Percentiles rank a stretch among this genome's conserved stretches.
Conservation (phyloP, 2,888 invertebrate genomes). For the Acanthopleura granulata region DNA sequence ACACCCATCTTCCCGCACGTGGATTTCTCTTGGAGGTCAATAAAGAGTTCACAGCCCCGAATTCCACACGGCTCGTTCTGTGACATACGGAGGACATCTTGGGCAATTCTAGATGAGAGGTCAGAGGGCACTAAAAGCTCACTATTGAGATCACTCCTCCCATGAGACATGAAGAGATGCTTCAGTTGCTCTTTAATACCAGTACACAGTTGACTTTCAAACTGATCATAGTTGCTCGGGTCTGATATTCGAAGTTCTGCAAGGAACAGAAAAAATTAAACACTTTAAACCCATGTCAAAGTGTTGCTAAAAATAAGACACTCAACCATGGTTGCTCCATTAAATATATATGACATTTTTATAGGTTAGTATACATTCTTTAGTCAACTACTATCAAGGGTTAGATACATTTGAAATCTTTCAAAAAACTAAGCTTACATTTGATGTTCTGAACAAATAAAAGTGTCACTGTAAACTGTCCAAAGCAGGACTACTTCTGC, state of each 20-base stretch:
- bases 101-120: slow-evolving; percentile 82
- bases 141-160: slow-evolving; percentile 83
- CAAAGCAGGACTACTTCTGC: no score
- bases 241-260: slow-evolving; percentile 21
- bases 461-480: no score
- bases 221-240: slow-evolving; percentile 34
- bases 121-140: slow-evolving; percentile 89
- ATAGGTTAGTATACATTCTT: no score
- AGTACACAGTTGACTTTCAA: slow-evolving; percentile 65
- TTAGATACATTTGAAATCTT: no score
- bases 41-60: slow-evolving; percentile 85
- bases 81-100: slow-evolving; percentile 85
- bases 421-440: no score
- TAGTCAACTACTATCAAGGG: no score
- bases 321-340: no score
- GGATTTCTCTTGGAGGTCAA: slow-evolving; percentile 78
- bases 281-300: no score
- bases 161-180: slow-evolving; percentile 83
- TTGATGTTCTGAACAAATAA: no score
- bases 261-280: no score
- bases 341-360: no score
- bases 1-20: slow-evolving; percentile 79
- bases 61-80: slow-evolving; percentile 92
- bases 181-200: slow-evolving; percentile 83
- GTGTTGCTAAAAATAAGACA: no score